Evolutionary conservation across 2,888 invertebrate species (phyloP).

Genomic region (Acronicta psi): DNA sequence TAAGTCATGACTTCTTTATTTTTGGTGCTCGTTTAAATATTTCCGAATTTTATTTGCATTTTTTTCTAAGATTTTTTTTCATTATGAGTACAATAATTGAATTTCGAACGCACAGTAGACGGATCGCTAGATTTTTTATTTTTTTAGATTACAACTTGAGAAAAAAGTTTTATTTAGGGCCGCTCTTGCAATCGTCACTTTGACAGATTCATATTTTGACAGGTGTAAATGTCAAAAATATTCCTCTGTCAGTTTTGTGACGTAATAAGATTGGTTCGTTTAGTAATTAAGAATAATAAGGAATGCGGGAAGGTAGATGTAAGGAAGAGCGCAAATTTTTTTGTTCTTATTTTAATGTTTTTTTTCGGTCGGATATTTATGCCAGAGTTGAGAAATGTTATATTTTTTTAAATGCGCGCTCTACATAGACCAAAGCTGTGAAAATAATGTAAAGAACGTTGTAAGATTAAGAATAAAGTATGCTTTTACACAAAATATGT

Average conservation of each 20-base stretch:
- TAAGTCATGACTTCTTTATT: constrained; percentile 54
- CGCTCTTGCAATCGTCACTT: not conserved
- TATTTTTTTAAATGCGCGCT: constrained; percentile 72
- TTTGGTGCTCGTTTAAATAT: constrained; percentile 70
- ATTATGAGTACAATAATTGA: constrained; percentile 53
- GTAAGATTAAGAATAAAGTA: constrained; percentile 73
- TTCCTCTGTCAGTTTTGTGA: not conserved
- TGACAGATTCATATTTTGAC: not conserved
- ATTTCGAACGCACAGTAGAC: constrained; percentile 63
- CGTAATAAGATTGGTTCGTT: constrained; percentile 27
- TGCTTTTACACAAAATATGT: constrained; percentile 70
- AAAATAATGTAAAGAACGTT: constrained; percentile 78
- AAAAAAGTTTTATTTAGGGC: constrained; percentile 66
- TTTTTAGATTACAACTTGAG: constrained; percentile 58
- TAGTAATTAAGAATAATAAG: constrained; percentile 65
- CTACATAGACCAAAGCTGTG: constrained; percentile 88
- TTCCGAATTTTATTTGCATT: constrained; percentile 37
- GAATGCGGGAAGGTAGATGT: constrained; percentile 63
- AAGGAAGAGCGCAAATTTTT: constrained; percentile 70
- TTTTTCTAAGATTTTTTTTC: constrained; percentile 39
- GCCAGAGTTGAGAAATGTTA: constrained; percentile 61
- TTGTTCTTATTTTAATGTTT: constrained; percentile 53
- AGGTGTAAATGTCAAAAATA: constrained; percentile 1
- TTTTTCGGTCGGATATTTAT: constrained; percentile 50
- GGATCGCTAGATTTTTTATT: constrained; percentile 61